Evolutionary conservation across 1,140 invertebrate species (phyloP), one percentile per base, ranked within the genome.

Genomic region (Drosophila kurseongensis): DNA sequence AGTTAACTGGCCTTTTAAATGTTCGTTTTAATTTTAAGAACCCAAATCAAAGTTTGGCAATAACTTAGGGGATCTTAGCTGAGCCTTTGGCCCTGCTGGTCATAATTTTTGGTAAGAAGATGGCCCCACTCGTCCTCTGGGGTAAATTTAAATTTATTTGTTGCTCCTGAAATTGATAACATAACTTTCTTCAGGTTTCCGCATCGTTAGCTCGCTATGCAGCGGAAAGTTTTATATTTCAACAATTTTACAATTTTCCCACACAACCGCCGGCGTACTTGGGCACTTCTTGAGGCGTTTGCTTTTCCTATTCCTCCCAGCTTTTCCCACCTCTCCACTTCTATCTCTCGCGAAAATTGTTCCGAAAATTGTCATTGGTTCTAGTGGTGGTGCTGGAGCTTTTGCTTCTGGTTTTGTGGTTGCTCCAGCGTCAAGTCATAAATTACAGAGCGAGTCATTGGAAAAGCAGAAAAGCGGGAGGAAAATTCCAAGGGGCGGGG

Each of bases 181-280:
- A 88, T 72, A 91, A 91, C 88, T 91, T 91, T 91, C 88, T 81
- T 91, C 88, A 91, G 88, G 88, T 91, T 91, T 91, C 88, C 88
- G 73, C 88, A 91, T 91, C 88, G 88, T 91, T 91, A 91, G 88
- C 88, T 91, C 69, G 76, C 80, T 81, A 91, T 91, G 88, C 88
- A 91, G 88, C 88, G 80, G 78, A 84, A 91, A 91, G 88, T 91
- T 91, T 91, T 91, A 84, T 91, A 91, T 91, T 91, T 91, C 78
- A 75, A 80, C 80, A 83, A 90, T 81, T 84, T 80, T 66, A 86
- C 75, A 88, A 85, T 86, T 56, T 81, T 69, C 27, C 72, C 67
- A 63, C 54, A 65, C 18, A 72, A 32, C 54, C 50, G 56, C 62
- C 60, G 12, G 41, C 55, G 42, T 32, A 55, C 60, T 67, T 47